Evolutionary conservation across 2,113 vertebrate genomes (phyloP).

Genomic region (Antechinus flavipes): DNA sequence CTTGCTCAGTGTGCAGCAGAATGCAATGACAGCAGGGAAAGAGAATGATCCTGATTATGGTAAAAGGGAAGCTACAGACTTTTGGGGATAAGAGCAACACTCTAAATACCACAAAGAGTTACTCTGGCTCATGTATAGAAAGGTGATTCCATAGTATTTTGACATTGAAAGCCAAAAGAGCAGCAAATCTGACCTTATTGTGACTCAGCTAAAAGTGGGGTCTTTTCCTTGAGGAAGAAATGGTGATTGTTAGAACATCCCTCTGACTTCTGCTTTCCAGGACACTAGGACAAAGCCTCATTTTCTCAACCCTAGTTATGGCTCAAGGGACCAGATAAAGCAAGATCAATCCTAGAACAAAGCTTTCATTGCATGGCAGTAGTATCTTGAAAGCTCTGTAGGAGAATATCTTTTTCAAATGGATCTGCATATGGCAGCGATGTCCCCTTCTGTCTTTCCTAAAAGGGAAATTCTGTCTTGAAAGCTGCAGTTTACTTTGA

Average conservation of each 20-base stretch:
- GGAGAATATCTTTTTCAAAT: neutral
- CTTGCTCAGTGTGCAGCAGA: neutral
- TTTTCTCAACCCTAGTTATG: neutral
- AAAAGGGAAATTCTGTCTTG: neutral
- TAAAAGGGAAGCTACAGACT: neutral
- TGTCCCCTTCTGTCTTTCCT: neutral
- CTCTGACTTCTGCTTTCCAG: too few species aligned
- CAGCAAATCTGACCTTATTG: neutral
- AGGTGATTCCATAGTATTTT: neutral
- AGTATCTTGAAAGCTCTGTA: neutral
- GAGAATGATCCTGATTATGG: neutral
- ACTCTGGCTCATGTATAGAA: neutral
- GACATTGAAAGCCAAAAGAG: neutral
- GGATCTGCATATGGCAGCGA: neutral
- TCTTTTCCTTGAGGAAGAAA: neutral
- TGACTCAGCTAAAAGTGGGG: neutral
- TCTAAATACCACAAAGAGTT: neutral
- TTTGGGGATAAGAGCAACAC: neutral
- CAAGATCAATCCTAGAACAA: neutral
- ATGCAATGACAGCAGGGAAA: neutral
- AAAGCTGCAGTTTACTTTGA: neutral
- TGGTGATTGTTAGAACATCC: neutral
- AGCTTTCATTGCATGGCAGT: neutral
- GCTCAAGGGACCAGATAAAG: neutral
- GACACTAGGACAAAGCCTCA: neutral